Conservation (phyloP, 2,113 vertebrate species). For the Strix aluco region DNA sequence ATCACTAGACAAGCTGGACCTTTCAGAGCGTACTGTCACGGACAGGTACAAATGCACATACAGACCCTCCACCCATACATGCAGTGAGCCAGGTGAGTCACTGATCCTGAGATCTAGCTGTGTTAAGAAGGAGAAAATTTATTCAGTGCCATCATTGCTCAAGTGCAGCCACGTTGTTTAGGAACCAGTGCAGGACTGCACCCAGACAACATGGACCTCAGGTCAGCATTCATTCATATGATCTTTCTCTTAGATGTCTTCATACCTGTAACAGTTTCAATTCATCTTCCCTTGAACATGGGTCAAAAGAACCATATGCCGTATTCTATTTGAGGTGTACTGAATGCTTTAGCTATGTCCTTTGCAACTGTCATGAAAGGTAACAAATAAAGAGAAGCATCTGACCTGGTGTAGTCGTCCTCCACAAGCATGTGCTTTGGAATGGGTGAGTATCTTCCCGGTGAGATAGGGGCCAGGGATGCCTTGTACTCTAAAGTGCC, state of each 20-base stretch:
- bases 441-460: conserved; percentile 93
- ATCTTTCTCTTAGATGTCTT: neutral
- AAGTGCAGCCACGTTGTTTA: neutral
- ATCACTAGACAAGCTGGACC: neutral
- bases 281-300: neutral
- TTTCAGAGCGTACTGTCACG: neutral
- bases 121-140: neutral
- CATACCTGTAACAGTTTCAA: neutral
- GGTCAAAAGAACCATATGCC: neutral
- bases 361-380: neutral
- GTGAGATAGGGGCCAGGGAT: conserved; percentile 88
- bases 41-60: neutral
- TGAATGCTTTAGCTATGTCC: neutral
- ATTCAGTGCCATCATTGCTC: neutral
- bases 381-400: conserved; percentile 57
- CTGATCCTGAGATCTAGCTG: neutral
- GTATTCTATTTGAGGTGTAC: neutral
- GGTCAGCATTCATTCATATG: neutral
- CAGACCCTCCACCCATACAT: neutral
- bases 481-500: conserved; percentile 96
- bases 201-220: neutral
- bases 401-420: conserved; percentile 97
- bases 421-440: conserved; percentile 94
- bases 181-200: neutral
- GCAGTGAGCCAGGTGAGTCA: neutral